Percentiles rank a stretch among this genome's conserved stretches.
These are phyloP conservation scores for Procapra przewalskii DNA, from an alignment of 2,113 vertebrate genomes.

Conservation along the genomic window DNA sequence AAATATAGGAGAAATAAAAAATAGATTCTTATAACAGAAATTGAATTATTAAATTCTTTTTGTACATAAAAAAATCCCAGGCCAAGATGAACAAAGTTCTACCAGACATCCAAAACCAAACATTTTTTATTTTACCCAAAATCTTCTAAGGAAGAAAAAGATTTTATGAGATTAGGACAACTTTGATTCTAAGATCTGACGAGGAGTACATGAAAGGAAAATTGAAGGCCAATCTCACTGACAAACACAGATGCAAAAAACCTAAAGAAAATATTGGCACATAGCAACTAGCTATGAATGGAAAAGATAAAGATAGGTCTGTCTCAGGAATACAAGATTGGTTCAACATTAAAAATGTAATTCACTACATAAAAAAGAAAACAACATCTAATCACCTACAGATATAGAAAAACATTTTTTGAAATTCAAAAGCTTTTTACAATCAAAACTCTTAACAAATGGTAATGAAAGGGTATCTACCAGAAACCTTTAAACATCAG, in stretches of 20 bases:
- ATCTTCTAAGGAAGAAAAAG: background rate
- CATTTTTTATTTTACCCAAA: background rate
- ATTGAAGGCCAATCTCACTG: background rate
- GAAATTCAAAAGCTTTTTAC: constrained; percentile 1
- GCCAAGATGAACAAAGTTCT: background rate
- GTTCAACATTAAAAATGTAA: background rate
- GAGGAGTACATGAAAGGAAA: background rate
- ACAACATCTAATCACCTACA: background rate
- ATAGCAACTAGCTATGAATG: background rate
- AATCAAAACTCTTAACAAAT: background rate
- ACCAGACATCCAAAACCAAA: background rate
- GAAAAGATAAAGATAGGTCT: background rate
- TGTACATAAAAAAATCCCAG: background rate
- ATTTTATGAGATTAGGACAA: background rate
- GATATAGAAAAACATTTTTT: background rate
- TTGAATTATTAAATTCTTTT: constrained; percentile 17
- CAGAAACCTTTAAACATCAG: background rate
- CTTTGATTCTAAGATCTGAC: background rate
- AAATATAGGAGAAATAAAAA: background rate
- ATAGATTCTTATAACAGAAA: background rate
- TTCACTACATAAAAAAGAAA: background rate
- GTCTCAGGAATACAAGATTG: background rate
- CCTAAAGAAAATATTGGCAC: background rate
- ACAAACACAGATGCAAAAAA: background rate
- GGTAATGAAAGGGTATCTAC: background rate